These are phyloP conservation scores for Cryptoblepharus egeriae DNA, from an alignment of 2,797 vertebrate species.

Conservation along the genomic window DNA sequence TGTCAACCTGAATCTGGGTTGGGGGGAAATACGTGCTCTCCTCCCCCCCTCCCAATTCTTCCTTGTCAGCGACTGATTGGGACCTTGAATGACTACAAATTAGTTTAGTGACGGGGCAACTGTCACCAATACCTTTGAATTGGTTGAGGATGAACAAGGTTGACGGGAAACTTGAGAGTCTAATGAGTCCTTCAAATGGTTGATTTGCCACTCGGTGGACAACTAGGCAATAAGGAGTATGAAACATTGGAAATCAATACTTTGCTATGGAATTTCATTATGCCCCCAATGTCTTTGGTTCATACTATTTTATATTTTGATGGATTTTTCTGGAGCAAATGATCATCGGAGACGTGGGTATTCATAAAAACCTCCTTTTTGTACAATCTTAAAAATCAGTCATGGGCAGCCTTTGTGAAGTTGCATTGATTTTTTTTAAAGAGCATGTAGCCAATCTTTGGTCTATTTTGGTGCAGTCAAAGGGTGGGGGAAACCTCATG, in stretches of 20 bases:
- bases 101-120: slow-evolving; percentile 93
- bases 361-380: slow-evolving; percentile 77
- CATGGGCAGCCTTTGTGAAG: slow-evolving; percentile 78
- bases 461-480: slow-evolving; percentile 34
- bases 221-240: slow-evolving; percentile 88
- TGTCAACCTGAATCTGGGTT: slow-evolving; percentile 43
- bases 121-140: slow-evolving; percentile 89
- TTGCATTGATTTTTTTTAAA: slow-evolving; percentile 75
- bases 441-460: neutral
- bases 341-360: slow-evolving; percentile 76
- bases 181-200: slow-evolving; percentile 96
- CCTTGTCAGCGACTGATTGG: slow-evolving; percentile 86
- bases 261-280: slow-evolving; percentile 96
- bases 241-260: slow-evolving; percentile 97
- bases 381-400: slow-evolving; percentile 83
- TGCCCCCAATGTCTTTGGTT: slow-evolving; percentile 85
- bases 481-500: neutral
- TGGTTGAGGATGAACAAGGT: slow-evolving; percentile 93
- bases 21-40: slow-evolving; percentile 59
- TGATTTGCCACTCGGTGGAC: slow-evolving; percentile 85
- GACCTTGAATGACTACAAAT: slow-evolving; percentile 91
- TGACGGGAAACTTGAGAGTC: slow-evolving; percentile 93
- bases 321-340: slow-evolving; percentile 89
- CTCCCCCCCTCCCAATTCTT: slow-evolving; percentile 17
- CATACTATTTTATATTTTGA: slow-evolving; percentile 94